Evolutionary conservation across 2,888 invertebrate genomes (phyloP).

Genomic region (Pristionchus japonicus): DNA sequence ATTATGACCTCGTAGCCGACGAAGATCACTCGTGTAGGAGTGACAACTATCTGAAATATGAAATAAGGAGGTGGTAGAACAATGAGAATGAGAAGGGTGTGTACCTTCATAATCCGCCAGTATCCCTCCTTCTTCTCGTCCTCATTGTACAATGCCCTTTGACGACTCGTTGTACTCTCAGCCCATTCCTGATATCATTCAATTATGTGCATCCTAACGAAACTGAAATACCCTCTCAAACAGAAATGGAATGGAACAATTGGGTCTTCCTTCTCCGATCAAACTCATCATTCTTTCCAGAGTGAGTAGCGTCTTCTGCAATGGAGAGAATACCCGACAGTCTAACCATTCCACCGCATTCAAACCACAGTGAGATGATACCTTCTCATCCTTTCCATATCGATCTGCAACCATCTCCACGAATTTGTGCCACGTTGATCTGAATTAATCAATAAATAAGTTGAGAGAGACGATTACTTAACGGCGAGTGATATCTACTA

Average conservation of each 20-base stretch:
- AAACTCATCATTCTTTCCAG: neutral
- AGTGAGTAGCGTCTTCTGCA: neutral
- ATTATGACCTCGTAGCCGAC: slow-evolving; percentile 72
- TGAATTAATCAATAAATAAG: neutral
- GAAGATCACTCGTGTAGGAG: slow-evolving; percentile 72
- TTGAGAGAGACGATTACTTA: no score
- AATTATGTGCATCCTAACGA: neutral
- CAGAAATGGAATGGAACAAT: neutral
- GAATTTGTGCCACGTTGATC: neutral
- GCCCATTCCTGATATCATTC: neutral
- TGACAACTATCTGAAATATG: slow-evolving; percentile 61
- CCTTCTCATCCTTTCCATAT: neutral
- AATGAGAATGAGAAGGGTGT: no score
- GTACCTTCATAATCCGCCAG: slow-evolving; percentile 14
- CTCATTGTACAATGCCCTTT: neutral
- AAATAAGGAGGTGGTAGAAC: no score
- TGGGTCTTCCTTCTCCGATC: neutral
- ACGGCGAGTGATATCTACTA: neutral
- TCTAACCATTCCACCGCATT: no score
- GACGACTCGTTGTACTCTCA: neutral
- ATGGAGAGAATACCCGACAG: neutral
- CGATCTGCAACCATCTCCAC: neutral
- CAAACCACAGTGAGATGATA: no score
- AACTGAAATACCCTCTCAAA: neutral
- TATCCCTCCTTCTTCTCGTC: neutral